Evolutionary conservation across 1,140 invertebrate species (phyloP).

Genomic region (Drosophila kikkawai): DNA sequence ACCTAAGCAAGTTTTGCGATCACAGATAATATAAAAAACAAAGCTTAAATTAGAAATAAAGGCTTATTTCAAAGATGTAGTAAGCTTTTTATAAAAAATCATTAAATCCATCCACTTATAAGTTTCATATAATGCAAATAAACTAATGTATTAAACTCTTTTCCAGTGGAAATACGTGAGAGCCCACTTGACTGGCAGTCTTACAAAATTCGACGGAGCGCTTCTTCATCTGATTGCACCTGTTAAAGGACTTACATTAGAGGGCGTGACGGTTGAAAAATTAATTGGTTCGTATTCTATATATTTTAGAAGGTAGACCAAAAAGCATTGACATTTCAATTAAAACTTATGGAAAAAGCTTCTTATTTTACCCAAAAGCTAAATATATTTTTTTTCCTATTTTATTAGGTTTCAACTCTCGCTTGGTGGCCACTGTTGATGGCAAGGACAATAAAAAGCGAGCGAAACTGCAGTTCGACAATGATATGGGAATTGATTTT

Average conservation of each 20-base stretch:
- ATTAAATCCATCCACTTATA: not conserved
- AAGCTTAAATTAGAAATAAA: too few species aligned
- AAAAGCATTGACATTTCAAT: too few species aligned
- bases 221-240: constrained; percentile 74
- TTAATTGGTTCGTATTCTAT: constrained; percentile 62
- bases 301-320: not conserved
- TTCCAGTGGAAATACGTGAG: constrained; percentile 67
- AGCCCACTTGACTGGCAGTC: constrained; percentile 59
- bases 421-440: constrained; percentile 86
- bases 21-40: too few species aligned
- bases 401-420: constrained; percentile 84
- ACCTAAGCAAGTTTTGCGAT: too few species aligned
- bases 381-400: too few species aligned
- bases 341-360: not conserved
- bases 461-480: constrained; percentile 85
- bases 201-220: constrained; percentile 70
- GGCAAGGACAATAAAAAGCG: constrained; percentile 87
- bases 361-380: not conserved
- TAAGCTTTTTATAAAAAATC: not conserved
- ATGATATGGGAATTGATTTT: constrained; percentile 87
- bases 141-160: not conserved
- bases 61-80: too few species aligned
- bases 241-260: constrained; percentile 70
- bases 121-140: not conserved
- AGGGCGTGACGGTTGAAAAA: constrained; percentile 70